These are phyloP conservation scores for Isaurus tuberculatus DNA, from an alignment of 92 coral and sea anemone species.

Conservation along the genomic window DNA sequence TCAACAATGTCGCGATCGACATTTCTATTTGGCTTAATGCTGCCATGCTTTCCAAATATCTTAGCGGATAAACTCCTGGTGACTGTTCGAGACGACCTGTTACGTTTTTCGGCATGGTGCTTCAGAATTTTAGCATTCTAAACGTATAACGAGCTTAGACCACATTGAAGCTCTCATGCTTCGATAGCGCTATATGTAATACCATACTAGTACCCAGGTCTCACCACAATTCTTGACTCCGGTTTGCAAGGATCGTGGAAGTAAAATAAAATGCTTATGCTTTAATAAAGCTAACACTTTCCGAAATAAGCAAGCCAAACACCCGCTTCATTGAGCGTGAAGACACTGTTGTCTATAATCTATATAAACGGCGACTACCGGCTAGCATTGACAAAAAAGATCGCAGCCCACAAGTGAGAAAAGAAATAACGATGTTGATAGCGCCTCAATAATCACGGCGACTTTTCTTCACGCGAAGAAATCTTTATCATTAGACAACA, in stretches of 20 bases:
- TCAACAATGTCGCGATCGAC: no score
- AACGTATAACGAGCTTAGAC: no score
- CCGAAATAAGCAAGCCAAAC: conserved; percentile 12
- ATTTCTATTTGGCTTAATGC: no score
- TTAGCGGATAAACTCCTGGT: no score
- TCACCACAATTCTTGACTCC: conserved; percentile 22
- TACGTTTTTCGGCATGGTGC: no score
- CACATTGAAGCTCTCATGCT: no score
- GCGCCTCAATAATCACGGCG: background rate
- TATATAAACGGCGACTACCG: conserved; percentile 7
- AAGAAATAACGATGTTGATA: background rate
- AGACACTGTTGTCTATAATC: background rate
- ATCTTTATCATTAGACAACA: background rate
- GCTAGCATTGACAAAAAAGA: background rate
- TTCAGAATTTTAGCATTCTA: background rate
- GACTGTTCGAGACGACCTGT: no score
- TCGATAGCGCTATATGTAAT: no score
- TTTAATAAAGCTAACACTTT: background rate
- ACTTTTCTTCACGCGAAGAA: background rate
- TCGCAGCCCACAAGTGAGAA: conserved; percentile 35
- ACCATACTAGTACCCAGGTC: no score
- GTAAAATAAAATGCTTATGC: conserved; percentile 39
- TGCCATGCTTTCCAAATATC: no score
- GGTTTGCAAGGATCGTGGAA: conserved; percentile 54
- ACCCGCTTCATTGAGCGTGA: background rate